A percentile compares a stretch with the other conserved stretches of the same genome.
phyloP scores from a whole-genome alignment of 2,797 vertebrate genomes.

The Rachycentron canadum region DNA sequence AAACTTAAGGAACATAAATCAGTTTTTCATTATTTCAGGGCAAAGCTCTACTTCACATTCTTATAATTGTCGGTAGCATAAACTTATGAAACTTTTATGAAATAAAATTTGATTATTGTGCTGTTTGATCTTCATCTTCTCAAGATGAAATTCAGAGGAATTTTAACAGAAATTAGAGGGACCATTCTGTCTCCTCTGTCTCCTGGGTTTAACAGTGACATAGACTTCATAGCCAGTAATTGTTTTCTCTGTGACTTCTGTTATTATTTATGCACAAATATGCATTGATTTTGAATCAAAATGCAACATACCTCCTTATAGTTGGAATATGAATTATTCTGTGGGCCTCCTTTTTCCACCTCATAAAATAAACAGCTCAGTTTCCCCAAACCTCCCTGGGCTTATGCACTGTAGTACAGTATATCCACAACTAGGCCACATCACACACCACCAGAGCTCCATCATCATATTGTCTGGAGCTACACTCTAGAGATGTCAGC shows the following conservation, averaged over 20 bases:
- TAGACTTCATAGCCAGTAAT: neutral
- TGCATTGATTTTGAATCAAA: constrained; percentile 6
- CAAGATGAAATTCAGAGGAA: neutral
- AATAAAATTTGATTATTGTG: neutral
- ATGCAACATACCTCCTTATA: neutral
- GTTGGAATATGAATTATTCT: neutral
- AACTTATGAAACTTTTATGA: too few relatives aligned
- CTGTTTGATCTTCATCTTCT: neutral
- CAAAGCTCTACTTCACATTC: neutral
- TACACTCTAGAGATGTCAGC: constrained; percentile 38
- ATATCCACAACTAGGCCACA: constrained; percentile 51
- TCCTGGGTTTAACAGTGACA: neutral
- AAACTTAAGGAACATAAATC: neutral
- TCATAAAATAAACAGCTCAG: constrained; percentile 29
- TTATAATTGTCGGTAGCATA: neutral
- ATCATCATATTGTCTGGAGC: constrained; percentile 46
- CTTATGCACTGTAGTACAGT: constrained; percentile 25
- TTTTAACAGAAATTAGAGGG: neutral
- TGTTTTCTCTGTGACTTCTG: neutral
- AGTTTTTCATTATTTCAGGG: neutral
- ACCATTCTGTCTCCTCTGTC: neutral
- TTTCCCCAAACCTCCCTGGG: constrained; percentile 50
- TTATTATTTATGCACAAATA: constrained; percentile 23
- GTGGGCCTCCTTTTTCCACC: neutral
- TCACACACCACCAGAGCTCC: constrained; percentile 35